Evolutionary conservation across 2,113 vertebrate genomes (phyloP), one percentile per base, ranked within the genome.

Genomic region (Maccullochella peelii): DNA sequence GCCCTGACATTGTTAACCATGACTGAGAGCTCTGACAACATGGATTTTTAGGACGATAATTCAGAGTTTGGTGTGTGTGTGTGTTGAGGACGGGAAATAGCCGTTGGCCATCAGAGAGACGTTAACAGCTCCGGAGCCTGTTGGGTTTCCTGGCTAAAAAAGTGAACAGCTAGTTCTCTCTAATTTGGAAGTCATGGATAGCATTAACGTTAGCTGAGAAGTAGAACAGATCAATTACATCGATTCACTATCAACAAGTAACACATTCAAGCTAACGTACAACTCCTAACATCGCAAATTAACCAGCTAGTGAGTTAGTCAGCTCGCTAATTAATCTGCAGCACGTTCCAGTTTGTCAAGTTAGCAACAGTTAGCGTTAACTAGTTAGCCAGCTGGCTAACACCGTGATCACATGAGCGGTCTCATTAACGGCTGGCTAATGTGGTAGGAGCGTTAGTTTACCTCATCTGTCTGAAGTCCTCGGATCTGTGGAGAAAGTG

Each of bases 381-480:
- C 50, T 71, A 69, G 63, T 83, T 82, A 50, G 16, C 49, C 59
- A 11, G 7, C 25, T 67, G 63, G 86, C 86, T 88, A 92, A 66
- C 90, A 47, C 54, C 74, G 14, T 12, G 38, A 1, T 80, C 80
- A 75, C 82, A 49, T 70, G 72, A 88, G 61, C 77, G 25, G 61
- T 23, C 36, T 58, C 62, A 6, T 66, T 77, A 44, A 74, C 6
- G 14, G 18, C 25, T 52, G 25, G 23, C 5, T 44, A 71, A 49
- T 0, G 14, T n/a, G 66, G 67, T 0, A 3, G 59, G 3, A 16
- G 68, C 11, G 30, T 10, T 21, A 83, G 42, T 91, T 93, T 89
- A 96, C 95, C 95, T 95, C 94, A 6, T 95, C 95, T 2, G 90
- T 65, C 27, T 84, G 86, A 78, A 96, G 95, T 89, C 95, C 96